These are phyloP conservation scores for Tenebrio molitor DNA, from an alignment of 1,140 invertebrate species.

Conservation along the genomic window DNA sequence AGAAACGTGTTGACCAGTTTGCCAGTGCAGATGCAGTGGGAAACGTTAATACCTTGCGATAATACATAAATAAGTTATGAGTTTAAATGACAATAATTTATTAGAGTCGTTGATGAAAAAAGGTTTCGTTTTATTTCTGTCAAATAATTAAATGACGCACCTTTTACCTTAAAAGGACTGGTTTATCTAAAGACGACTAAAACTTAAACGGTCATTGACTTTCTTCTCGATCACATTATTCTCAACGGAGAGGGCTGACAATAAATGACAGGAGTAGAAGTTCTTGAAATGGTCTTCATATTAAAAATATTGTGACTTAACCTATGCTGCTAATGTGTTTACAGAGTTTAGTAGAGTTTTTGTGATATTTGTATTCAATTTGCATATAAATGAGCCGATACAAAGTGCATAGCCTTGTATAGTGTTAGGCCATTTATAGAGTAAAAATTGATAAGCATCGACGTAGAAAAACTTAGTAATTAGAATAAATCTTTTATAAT, in stretches of 20 bases:
- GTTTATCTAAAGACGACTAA: slow-evolving; percentile 41
- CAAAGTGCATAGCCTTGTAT: slow-evolving; percentile 56
- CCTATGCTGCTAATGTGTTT: slow-evolving; percentile 40
- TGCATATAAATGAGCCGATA: slow-evolving; percentile 54
- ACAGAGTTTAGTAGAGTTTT: slow-evolving; percentile 45
- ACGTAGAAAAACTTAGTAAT: slow-evolving; percentile 32
- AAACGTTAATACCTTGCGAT: slow-evolving; percentile 23
- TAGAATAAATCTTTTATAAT: slow-evolving; percentile 43
- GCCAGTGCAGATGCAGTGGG: not conserved
- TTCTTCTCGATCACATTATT: slow-evolving; percentile 12
- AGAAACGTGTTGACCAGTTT: slow-evolving; percentile 1
- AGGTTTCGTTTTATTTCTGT: slow-evolving; percentile 36
- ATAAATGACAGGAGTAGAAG: slow-evolving; percentile 20
- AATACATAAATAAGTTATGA: slow-evolving; percentile 27
- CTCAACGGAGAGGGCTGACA: slow-evolving; percentile 15
- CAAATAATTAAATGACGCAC: slow-evolving; percentile 43
- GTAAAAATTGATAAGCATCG: slow-evolving; percentile 51
- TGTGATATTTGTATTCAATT: slow-evolving; percentile 52
- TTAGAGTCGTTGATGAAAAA: slow-evolving; percentile 14
- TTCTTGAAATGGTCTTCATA: slow-evolving; percentile 17
- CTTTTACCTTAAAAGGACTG: slow-evolving; percentile 45
- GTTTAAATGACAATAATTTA: slow-evolving; percentile 35
- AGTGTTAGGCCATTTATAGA: slow-evolving; percentile 40
- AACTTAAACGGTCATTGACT: slow-evolving; percentile 44
- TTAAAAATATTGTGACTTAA: slow-evolving; percentile 25